phyloP scores from a whole-genome alignment of 2,888 invertebrate genomes.

The Gandaritis pyraliata region DNA sequence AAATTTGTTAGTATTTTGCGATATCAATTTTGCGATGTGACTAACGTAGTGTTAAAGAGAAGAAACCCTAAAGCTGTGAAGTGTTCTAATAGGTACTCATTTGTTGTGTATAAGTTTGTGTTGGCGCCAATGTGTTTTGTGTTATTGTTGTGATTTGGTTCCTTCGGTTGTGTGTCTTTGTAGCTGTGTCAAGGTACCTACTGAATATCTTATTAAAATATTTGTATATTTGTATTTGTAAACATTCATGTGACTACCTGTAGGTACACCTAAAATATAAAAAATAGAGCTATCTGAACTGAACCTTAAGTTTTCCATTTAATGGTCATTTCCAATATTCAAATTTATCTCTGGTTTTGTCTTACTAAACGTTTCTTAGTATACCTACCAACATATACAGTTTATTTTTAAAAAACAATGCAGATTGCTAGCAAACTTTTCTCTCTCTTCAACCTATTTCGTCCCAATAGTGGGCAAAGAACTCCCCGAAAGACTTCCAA shows the following conservation, averaged over 20 bases:
- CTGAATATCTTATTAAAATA: background rate
- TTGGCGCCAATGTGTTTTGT: slow-evolving; percentile 22
- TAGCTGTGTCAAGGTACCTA: slow-evolving; percentile 16
- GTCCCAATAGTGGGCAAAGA: too few species aligned
- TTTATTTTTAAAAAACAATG: too few species aligned
- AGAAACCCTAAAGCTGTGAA: slow-evolving; percentile 4
- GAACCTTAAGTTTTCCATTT: too few species aligned
- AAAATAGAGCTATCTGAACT: too few species aligned
- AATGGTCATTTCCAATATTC: too few species aligned
- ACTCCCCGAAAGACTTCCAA: too few species aligned
- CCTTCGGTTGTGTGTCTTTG: slow-evolving; percentile 17
- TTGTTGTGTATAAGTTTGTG: background rate
- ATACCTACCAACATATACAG: too few species aligned
- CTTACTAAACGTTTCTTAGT: too few species aligned
- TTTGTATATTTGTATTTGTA: background rate
- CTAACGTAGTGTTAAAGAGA: background rate
- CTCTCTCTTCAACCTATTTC: too few species aligned
- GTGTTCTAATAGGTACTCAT: background rate
- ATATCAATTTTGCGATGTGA: background rate
- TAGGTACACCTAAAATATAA: background rate
- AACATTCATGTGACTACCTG: background rate
- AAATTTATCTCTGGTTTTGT: too few species aligned
- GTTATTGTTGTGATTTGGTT: slow-evolving; percentile 18
- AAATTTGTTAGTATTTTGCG: background rate
- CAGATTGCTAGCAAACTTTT: too few species aligned